Base-by-base conservation (phyloP, 2,113 vertebrate genomes). In the Notarius lentiginosus region DNA sequence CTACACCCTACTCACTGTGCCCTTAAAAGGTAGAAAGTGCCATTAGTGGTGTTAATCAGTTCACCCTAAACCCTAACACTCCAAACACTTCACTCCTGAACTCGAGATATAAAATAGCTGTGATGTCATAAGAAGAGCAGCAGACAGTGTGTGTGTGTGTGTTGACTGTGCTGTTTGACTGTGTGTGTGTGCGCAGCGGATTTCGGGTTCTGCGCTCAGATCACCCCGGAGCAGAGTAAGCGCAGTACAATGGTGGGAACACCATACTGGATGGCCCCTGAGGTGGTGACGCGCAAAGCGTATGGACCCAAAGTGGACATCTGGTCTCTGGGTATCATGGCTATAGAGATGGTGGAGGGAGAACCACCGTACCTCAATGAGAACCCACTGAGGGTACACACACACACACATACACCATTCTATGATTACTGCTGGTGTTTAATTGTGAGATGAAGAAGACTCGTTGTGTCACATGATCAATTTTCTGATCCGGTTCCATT, bases 261-360 rank as follows among this genome's bases (percentile, higher is more conserved):
- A 0, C 98, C 98, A 0, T 99, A 99, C 91, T 99, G 98, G 98
- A 99, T 99, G 98, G 98, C 98, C 79, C 98, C 98, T 0, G 98
- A 99, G 90, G 98, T 99, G 91, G 98, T 99, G 55, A 99, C 98
- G 49, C 94, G 98, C 77, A 99, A 99, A 92, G 98, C 98, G 0
- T 99, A 99, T 0, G 98, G 98, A 84, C 98, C 98, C n/a, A 99
- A 99, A 91, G 98, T 99, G 89, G 98, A 99, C 88, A 99, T 99
- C 91, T 99, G 98, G 98, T 99, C 98, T 82, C 93, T 99, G 91
- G 98, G 98, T 85, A 99, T 99, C 90, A 98, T 99, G 98, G 98
- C 98, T 27, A 99, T 99, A 77, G 98, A 99, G 92, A 99, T 99
- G 98, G 97, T 99, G 83, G 98, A 99, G 94, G 98, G 98, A 91